A percentile compares a stretch with the other conserved stretches of the same genome.
Conservation (phyloP, 1,140 invertebrate genomes). For the Diuraphis noxia region DNA sequence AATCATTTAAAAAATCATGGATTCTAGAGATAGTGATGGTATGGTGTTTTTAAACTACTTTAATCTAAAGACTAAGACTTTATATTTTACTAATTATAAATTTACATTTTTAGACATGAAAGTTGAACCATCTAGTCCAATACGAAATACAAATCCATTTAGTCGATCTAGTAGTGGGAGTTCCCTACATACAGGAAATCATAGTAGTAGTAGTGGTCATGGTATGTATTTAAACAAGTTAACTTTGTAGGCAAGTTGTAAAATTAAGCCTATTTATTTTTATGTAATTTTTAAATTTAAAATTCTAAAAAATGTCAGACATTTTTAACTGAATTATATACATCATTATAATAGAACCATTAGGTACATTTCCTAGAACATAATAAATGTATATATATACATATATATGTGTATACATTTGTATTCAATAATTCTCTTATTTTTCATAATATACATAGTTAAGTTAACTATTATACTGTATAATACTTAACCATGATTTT, state of each 20-base stretch:
- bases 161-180: slow-evolving; percentile 82
- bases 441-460: slow-evolving; percentile 55
- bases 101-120: slow-evolving; percentile 62
- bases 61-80: too few relatives aligned
- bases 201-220: slow-evolving; percentile 57
- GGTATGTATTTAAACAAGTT: slow-evolving; percentile 54
- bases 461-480: slow-evolving; percentile 52
- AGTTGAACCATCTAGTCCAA: slow-evolving; percentile 70
- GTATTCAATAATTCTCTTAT: slow-evolving; percentile 46
- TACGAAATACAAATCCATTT: slow-evolving; percentile 71
- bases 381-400: neutral
- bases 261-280: slow-evolving; percentile 49
- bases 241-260: slow-evolving; percentile 41
- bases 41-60: neutral
- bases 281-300: neutral
- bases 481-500: slow-evolving; percentile 54
- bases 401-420: too few relatives aligned
- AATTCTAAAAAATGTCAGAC: neutral
- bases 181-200: slow-evolving; percentile 73
- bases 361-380: neutral
- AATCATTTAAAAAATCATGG: slow-evolving; percentile 31
- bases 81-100: neutral
- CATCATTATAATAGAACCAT: neutral
- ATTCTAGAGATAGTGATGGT: slow-evolving; percentile 51
- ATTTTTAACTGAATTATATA: neutral